Conservation (phyloP, 2,113 vertebrate genomes). For the Hirundichthys speculiger region DNA sequence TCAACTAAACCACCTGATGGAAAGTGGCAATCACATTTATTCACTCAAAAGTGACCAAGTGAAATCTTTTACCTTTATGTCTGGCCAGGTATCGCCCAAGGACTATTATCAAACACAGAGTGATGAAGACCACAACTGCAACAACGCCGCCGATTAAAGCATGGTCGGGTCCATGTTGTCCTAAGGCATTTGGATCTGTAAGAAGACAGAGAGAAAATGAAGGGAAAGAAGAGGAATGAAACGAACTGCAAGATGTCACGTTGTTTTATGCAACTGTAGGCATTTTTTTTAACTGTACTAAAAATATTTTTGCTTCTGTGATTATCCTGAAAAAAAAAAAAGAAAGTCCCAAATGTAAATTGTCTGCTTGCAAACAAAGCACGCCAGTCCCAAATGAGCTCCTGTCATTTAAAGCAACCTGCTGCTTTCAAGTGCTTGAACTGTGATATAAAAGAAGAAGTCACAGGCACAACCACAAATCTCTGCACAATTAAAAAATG, state of each 20-base stretch:
- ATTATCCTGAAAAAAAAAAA: neutral
- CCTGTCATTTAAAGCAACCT: slow-evolving; percentile 41
- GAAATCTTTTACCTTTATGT: slow-evolving; percentile 93
- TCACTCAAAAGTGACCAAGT: slow-evolving; percentile 11
- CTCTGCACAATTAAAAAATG: slow-evolving; percentile 17
- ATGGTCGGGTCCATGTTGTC: slow-evolving; percentile 91
- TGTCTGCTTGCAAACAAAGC: slow-evolving; percentile 33
- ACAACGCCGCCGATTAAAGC: slow-evolving; percentile 97
- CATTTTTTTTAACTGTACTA: slow-evolving; percentile 16
- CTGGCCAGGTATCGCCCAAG: slow-evolving; percentile 97
- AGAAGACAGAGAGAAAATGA: slow-evolving; percentile 33
- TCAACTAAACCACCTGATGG: slow-evolving; percentile 21
- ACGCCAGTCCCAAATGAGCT: slow-evolving; percentile 43
- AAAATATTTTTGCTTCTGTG: slow-evolving; percentile 29
- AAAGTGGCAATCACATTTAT: neutral
- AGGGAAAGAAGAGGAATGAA: slow-evolving; percentile 10
- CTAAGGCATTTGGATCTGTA: slow-evolving; percentile 93
- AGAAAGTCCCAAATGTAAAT: slow-evolving; percentile 24
- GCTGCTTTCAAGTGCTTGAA: slow-evolving; percentile 41
- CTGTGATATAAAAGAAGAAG: slow-evolving; percentile 26
- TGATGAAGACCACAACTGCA: slow-evolving; percentile 98
- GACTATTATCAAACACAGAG: slow-evolving; percentile 96
- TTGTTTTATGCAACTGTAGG: slow-evolving; percentile 26
- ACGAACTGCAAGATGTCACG: slow-evolving; percentile 9
- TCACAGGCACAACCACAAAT: slow-evolving; percentile 30